Evolutionary conservation across 2,797 vertebrate species (phyloP), one percentile per base, ranked within the genome.

Genomic region (Chaetophractus vellerosus): DNA sequence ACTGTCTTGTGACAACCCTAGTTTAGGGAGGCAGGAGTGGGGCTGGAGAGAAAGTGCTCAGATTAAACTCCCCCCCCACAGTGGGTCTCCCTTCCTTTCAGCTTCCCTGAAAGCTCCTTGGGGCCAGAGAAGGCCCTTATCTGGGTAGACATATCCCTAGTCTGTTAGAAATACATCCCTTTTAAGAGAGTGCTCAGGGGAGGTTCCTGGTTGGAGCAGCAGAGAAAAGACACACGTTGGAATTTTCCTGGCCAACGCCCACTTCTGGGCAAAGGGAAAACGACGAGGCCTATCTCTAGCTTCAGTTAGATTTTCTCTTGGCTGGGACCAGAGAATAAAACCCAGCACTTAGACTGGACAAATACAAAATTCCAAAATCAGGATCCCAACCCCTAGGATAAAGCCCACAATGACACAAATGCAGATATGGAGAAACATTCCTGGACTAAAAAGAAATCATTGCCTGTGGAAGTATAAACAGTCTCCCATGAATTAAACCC

Each of bases 221-320:
- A 98, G 84, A 96, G 76, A 83, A 98, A 98, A 98, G 95, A 97
- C 87, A 97, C 92, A 97, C 55, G 75, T 96, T 97, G 96, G 94
- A 97, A 96, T 97, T 97, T 96, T 91, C 95, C 94, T 1, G 71
- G 0, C 96, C 90, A 85, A 91, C 89, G 94, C 95, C 88, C 63
- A 89, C 83, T 74, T 97, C 96, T 96, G 95, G 94, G 97, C 96
- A 97, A 97, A 98, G 74, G 85, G 97, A 98, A 96, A 96, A 81
- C 88, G 68, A 91, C 55, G 81, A 94, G 78, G 45, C 26, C 24
- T 45, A 78, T 90, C 48, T 89, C 59, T 63, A 85, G 81, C 80
- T 94, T 91, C 59, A 3, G 38, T 92, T 72, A 61, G 36, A n/a
- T 69, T 61, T 94, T 93, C 33, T 66, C 45, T 61, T 74, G 57